Conservation (phyloP, 2,113 vertebrate species). For the Heterotilapia buettikoferi region DNA sequence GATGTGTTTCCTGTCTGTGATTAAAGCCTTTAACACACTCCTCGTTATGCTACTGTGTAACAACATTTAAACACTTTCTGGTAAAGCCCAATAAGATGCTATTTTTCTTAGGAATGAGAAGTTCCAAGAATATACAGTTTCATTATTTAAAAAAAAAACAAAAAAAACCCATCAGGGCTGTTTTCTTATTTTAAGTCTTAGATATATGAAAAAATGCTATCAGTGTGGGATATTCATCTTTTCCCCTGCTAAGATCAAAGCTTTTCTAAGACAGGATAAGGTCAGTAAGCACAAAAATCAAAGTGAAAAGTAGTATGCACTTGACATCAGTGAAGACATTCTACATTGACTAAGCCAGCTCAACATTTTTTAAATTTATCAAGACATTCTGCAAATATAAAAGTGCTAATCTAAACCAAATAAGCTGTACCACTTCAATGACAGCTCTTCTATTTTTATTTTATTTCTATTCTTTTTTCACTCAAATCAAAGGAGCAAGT, state of each 20-base stretch:
- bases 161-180: rapidly evolving
- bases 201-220: neutral
- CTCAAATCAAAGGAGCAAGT: neutral
- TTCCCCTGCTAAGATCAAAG: conserved; percentile 23
- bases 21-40: conserved; percentile 7
- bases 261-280: neutral
- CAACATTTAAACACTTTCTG: neutral
- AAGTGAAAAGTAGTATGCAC: neutral
- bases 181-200: neutral
- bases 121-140: neutral
- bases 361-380: neutral
- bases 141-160: neutral
- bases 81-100: neutral
- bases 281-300: neutral
- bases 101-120: neutral
- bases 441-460: neutral
- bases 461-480: neutral
- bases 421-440: neutral
- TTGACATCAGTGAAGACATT: neutral
- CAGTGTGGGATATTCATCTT: conserved; percentile 7
- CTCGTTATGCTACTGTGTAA: neutral
- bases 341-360: neutral
- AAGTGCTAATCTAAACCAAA: neutral
- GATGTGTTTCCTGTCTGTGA: conserved; percentile 12
- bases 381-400: neutral